phyloP scores from a whole-genome alignment of 30 jellyfish, hydroid and myxozoan genomes.

The Aurelia aurita complex sp. Pacific region DNA sequence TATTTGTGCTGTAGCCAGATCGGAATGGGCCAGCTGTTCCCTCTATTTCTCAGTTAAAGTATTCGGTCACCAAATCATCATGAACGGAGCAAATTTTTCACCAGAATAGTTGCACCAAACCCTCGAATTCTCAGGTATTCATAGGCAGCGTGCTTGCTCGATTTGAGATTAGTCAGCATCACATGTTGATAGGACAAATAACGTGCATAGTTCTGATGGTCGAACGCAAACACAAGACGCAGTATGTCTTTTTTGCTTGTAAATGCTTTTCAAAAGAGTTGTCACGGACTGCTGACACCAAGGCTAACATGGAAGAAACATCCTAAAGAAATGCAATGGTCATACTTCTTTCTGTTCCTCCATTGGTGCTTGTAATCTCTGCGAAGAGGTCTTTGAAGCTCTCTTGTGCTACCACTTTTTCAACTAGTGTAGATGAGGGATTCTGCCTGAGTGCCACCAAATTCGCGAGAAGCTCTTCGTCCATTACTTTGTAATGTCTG shows the following conservation, averaged over 20 bases:
- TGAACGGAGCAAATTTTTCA: background rate
- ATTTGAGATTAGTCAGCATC: background rate
- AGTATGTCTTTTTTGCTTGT: background rate
- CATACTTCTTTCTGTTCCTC: background rate
- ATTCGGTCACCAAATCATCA: constrained; percentile 4
- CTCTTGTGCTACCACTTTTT: background rate
- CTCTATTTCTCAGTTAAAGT: constrained; percentile 1
- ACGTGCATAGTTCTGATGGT: background rate
- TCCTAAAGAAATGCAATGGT: background rate
- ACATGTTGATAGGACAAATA: constrained; percentile 3
- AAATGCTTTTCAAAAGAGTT: constrained; percentile 3
- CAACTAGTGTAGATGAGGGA: background rate
- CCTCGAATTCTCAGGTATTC: background rate
- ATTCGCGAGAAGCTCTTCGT: background rate
- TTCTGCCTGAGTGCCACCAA: constrained; percentile 7
- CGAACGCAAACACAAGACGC: constrained; percentile 1
- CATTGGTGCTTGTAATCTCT: background rate
- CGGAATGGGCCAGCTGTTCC: constrained; percentile 30
- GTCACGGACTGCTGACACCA: constrained; percentile 14
- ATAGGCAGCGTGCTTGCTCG: background rate
- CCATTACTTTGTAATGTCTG: background rate
- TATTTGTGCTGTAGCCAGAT: constrained; percentile 16
- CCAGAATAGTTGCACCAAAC: background rate
- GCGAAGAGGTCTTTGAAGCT: constrained; percentile 2
- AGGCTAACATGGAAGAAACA: constrained; percentile 4